These are phyloP conservation scores for Paracentrotus lividus DNA, from an alignment of 53 echinoderm and acorn worm genomes.

Conservation along the genomic window DNA sequence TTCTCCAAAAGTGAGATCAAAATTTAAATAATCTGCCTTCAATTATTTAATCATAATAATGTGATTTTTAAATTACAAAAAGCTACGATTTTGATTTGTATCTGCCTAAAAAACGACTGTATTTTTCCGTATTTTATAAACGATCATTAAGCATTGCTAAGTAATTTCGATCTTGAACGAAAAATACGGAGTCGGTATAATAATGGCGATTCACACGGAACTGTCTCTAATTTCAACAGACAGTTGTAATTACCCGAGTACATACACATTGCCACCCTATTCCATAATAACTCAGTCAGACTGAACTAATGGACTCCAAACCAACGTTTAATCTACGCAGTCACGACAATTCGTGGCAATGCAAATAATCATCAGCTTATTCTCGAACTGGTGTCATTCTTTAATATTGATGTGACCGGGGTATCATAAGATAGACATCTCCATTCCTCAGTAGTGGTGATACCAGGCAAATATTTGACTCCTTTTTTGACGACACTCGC, in stretches of 20 bases:
- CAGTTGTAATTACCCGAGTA: slow-evolving; percentile 32
- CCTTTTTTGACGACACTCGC: not conserved
- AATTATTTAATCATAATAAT: not conserved
- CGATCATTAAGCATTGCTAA: not conserved
- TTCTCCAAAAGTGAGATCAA: not conserved
- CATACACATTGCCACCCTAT: not conserved
- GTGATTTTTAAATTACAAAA: not conserved
- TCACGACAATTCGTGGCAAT: too few species aligned
- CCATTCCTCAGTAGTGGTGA: not conserved
- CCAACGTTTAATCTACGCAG: too few species aligned
- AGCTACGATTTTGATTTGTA: not conserved
- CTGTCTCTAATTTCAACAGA: not conserved
- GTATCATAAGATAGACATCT: not conserved
- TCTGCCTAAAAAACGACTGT: not conserved
- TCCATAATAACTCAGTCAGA: too few species aligned
- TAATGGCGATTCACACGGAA: not conserved
- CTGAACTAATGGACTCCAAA: too few species aligned
- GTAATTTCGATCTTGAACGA: not conserved
- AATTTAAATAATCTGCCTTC: not conserved
- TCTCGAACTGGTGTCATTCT: too few species aligned
- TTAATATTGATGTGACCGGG: too few species aligned
- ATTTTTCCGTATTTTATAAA: not conserved
- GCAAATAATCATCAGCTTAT: too few species aligned
- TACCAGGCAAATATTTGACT: slow-evolving; percentile 33
- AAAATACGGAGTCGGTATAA: not conserved